phyloP scores from a whole-genome alignment of 2,888 invertebrate genomes.

The Protophormia terraenovae region DNA sequence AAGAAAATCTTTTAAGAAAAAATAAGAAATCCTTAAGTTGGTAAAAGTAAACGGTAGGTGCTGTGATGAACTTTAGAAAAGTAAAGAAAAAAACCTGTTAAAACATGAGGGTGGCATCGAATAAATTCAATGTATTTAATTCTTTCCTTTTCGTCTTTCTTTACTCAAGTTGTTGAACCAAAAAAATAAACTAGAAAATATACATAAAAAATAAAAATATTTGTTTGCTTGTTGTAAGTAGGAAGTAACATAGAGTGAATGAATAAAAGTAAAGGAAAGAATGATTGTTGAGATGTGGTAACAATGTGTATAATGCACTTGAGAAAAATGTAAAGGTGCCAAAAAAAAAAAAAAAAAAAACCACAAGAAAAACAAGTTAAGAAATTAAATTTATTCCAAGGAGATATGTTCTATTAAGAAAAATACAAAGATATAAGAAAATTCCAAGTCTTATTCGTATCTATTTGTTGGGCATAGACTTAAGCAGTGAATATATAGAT shows the following conservation, averaged over 20 bases:
- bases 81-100: neutral
- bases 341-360: too few relatives aligned
- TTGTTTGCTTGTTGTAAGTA: constrained; percentile 2
- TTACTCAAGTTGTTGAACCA: neutral
- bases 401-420: neutral
- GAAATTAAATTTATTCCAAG: constrained; percentile 37
- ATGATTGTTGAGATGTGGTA: constrained; percentile 22
- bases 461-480: neutral
- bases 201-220: neutral
- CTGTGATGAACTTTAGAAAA: neutral
- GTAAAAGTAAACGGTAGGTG: neutral
- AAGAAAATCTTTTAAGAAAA: neutral
- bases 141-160: neutral
- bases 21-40: constrained; percentile 2
- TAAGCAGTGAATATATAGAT: neutral
- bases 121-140: constrained; percentile 38
- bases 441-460: neutral
- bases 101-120: constrained; percentile 29
- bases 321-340: constrained; percentile 61
- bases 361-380: constrained; percentile 14
- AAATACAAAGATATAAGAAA: neutral
- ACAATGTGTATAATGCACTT: constrained; percentile 60
- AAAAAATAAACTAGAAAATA: neutral
- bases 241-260: neutral
- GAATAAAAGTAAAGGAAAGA: neutral